Conservation (phyloP, 2,888 invertebrate genomes). For the Drosophila longiperda region DNA sequence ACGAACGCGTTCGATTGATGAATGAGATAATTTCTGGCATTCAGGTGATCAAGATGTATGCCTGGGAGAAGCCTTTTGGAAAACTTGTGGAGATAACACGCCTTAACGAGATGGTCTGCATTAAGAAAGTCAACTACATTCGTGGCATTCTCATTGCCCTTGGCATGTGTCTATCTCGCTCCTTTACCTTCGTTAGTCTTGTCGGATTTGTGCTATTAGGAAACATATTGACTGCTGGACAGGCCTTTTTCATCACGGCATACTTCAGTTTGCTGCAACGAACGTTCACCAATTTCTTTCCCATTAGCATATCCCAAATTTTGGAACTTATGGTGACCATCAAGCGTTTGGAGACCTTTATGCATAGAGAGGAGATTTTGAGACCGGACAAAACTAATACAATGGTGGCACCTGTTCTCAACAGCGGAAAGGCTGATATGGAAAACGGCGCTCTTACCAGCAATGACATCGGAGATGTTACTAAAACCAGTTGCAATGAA, state of each 20-base stretch:
- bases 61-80: conserved; percentile 95
- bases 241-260: conserved; percentile 95
- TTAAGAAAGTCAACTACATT: conserved; percentile 90
- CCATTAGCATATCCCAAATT: conserved; percentile 88
- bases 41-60: conserved; percentile 97
- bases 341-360: conserved; percentile 86
- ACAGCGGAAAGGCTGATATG: neutral
- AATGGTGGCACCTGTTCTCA: neutral
- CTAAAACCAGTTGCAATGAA: neutral
- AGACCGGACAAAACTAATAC: conserved; percentile 63
- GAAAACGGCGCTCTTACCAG: neutral
- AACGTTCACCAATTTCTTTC: conserved; percentile 94
- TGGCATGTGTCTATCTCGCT: conserved; percentile 93
- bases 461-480: neutral
- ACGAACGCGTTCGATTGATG: conserved; percentile 95
- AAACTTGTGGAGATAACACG: conserved; percentile 89
- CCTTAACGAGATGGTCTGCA: conserved; percentile 87
- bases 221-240: conserved; percentile 90
- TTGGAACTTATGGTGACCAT: conserved; percentile 88
- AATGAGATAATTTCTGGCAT: conserved; percentile 95
- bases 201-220: conserved; percentile 90
- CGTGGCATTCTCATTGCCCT: conserved; percentile 91
- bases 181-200: conserved; percentile 93
- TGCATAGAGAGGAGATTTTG: conserved; percentile 86
- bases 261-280: conserved; percentile 94